These are phyloP conservation scores for Drosophila affinis DNA, from an alignment of 2,888 invertebrate species.

Conservation along the genomic window DNA sequence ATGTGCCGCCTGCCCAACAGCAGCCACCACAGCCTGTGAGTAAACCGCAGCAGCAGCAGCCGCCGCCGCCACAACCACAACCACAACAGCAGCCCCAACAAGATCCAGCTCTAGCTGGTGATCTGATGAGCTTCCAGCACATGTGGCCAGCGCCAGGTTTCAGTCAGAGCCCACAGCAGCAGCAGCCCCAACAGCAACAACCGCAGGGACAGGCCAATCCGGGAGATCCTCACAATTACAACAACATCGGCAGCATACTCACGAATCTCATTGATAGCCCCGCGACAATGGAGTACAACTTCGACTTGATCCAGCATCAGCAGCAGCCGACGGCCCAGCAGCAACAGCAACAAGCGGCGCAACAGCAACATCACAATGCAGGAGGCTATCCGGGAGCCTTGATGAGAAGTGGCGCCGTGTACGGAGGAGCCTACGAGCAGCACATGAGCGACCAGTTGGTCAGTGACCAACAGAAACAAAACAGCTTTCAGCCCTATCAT, in stretches of 20 bases:
- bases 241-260: constrained; percentile 84
- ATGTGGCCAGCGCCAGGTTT: constrained; percentile 81
- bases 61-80: constrained; percentile 59
- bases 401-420: constrained; percentile 73
- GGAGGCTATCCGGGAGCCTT: constrained; percentile 70
- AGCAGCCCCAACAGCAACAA: constrained; percentile 60
- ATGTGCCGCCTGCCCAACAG: constrained; percentile 68
- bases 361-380: constrained; percentile 63
- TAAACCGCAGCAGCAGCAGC: constrained; percentile 66
- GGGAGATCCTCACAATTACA: constrained; percentile 82
- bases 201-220: constrained; percentile 55
- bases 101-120: constrained; percentile 74
- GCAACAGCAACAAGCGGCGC: constrained; percentile 52
- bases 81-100: constrained; percentile 79
- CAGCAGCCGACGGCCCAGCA: constrained; percentile 64
- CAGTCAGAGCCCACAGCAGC: constrained; percentile 65
- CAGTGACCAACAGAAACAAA: constrained; percentile 79
- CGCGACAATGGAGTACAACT: constrained; percentile 83
- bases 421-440: constrained; percentile 68
- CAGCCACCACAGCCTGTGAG: constrained; percentile 54
- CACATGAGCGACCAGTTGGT: constrained; percentile 65
- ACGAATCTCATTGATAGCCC: constrained; percentile 84
- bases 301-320: constrained; percentile 80
- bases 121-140: constrained; percentile 83
- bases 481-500: constrained; percentile 81